Conservation (phyloP, 2,113 vertebrate species). For the Oncorhynchus tshawytscha region DNA sequence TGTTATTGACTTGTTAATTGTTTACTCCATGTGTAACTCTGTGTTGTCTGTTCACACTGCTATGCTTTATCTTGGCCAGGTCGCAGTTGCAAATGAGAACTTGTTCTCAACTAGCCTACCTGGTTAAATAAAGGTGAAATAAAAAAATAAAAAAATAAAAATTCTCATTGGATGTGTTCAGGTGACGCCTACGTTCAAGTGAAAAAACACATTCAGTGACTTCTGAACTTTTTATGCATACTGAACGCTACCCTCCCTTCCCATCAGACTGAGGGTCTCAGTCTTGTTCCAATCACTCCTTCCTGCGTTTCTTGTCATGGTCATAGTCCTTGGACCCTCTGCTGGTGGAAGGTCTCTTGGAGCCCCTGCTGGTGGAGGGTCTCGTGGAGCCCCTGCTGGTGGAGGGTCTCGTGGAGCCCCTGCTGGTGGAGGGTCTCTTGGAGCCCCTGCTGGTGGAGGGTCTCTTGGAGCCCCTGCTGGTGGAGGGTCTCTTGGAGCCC, state of each 20-base stretch:
- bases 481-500: conserved; percentile 91
- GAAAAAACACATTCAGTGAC: not conserved
- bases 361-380: conserved; percentile 89
- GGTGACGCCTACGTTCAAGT: not conserved
- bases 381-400: conserved; percentile 92
- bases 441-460: conserved; percentile 94
- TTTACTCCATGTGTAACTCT: no score
- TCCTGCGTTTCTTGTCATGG: conserved; percentile 96
- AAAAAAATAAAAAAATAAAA: no score
- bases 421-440: conserved; percentile 86
- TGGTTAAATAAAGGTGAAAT: no score
- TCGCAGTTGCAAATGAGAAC: no score
- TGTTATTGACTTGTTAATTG: no score
- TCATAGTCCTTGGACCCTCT: conserved; percentile 94
- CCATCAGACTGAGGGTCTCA: not conserved
- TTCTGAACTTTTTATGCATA: not conserved
- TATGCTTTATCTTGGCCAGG: no score
- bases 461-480: conserved; percentile 91
- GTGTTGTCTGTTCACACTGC: no score
- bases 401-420: conserved; percentile 89
- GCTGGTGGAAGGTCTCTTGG: conserved; percentile 91
- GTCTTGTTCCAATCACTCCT: conserved; percentile 77
- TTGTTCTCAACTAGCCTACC: no score
- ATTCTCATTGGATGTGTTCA: not conserved
- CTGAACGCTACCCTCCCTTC: not conserved